Evolutionary conservation across 2,888 invertebrate species (phyloP).

Genomic region (Eubasilissa splendida): DNA sequence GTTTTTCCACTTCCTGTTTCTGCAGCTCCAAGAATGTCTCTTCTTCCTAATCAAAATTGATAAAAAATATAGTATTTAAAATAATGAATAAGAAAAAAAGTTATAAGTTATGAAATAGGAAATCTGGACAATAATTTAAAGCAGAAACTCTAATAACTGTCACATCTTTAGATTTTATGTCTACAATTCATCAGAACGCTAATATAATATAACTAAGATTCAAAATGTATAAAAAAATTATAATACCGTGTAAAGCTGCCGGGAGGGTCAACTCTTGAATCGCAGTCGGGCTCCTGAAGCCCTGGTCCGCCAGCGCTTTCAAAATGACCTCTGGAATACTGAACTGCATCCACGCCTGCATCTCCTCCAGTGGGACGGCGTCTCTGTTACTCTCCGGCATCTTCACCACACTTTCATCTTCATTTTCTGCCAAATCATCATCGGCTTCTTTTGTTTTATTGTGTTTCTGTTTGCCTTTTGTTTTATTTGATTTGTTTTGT

Average conservation of each 20-base stretch:
- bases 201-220: neutral
- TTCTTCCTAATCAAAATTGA: conserved; percentile 69
- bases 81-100: neutral
- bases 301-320: conserved; percentile 81
- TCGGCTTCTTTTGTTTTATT: conserved; percentile 14
- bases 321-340: conserved; percentile 82
- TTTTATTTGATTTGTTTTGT: conserved; percentile 24
- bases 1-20: conserved; percentile 99
- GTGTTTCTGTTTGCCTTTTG: neutral
- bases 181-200: neutral
- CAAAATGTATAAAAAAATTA: neutral
- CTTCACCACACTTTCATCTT: conserved; percentile 58
- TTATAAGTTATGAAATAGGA: neutral
- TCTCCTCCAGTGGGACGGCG: conserved; percentile 66
- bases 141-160: neutral
- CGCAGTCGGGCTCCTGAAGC: conserved; percentile 87
- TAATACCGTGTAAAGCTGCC: conserved; percentile 84
- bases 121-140: neutral
- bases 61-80: conserved; percentile 54
- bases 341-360: conserved; percentile 77
- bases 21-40: conserved; percentile 97
- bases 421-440: conserved; percentile 46
- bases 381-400: conserved; percentile 44
- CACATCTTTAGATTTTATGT: neutral
- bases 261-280: conserved; percentile 90